Base-by-base conservation (phyloP, 2,888 invertebrate genomes). In the Tanypteryx hageni region DNA sequence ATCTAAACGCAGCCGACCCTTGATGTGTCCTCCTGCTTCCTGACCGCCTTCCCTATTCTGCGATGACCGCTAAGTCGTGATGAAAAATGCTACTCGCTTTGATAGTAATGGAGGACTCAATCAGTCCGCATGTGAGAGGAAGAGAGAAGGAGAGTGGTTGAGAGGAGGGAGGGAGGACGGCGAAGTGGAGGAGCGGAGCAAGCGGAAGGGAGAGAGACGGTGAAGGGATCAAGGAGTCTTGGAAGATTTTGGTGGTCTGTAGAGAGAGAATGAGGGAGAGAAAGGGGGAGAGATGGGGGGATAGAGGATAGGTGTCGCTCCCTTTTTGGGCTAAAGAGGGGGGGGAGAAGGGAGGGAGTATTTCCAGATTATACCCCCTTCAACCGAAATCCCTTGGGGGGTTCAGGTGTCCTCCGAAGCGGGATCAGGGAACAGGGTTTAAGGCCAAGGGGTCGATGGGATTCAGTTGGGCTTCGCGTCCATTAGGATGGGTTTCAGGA, bases 381-480 rank as follows among this genome's bases (percentile, higher is more conserved):
- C 64, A 89, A 44, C 64, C 89, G 44, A 89, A 89, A 89, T 89
- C 89, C 68, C 89, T 89, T 68, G 61, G 64, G 86, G 89, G 89
- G 89, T 89, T 89, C 89, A 89, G 89, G 89, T 89, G 64, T 89
- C 89, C 89, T 64, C 31, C 56, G 89, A 64, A 89, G 64, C 64
- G 61, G 89, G 89, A 89, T 89, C 89, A 89, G 89, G 64, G 59
- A 59, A 89, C 89, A 61, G 89, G 89, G 64, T 89, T 89, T 89
- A 89, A 89, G 89, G 89, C 61, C 64, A 89, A 89, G 64, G 89
- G 89, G 89, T 89, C 89, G 89, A 89, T 31, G 89, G 83, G 83
- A 83, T 83, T 83, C 83, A 83, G 56, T 56, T 57, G 83, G 89
- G 89, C 89, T 89, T 89, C 89, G 44, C 89, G 89, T 89, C 89